A percentile compares a stretch with the other conserved stretches of the same genome.
Evolutionary conservation across 2,888 invertebrate genomes (phyloP).

Genomic region (Brenthis hecate): DNA sequence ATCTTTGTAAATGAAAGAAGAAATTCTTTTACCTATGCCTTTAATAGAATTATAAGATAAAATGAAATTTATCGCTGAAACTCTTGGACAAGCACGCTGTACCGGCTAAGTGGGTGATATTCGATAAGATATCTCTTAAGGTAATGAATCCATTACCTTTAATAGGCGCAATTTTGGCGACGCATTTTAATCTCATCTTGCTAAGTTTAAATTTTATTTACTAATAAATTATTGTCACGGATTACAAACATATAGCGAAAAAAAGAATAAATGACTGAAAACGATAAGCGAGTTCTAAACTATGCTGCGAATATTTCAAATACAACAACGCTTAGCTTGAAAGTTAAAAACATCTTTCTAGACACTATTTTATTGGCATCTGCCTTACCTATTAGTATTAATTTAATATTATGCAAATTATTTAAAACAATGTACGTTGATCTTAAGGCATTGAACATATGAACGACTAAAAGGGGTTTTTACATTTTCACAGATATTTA

Average conservation of each 20-base stretch:
- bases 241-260: not conserved
- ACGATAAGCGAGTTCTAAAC: no score
- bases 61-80: slow-evolving; percentile 6
- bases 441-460: no score
- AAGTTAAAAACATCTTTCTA: no score
- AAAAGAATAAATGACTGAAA: not conserved
- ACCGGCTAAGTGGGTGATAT: slow-evolving; percentile 17
- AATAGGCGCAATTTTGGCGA: slow-evolving; percentile 11
- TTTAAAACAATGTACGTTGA: no score
- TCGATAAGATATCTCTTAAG: slow-evolving; percentile 26
- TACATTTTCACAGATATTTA: no score
- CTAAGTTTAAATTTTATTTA: not conserved
- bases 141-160: slow-evolving; percentile 28
- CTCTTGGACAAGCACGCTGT: not conserved
- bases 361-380: no score
- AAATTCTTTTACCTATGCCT: no score
- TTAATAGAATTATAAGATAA: slow-evolving; percentile 3
- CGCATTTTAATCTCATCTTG: slow-evolving; percentile 9
- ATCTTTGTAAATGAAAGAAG: not conserved
- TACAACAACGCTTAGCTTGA: no score
- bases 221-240: not conserved
- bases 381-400: no score
- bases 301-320: no score
- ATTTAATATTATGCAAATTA: no score
- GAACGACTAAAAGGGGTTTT: no score